Evolutionary conservation across 2,888 invertebrate species (phyloP).

Genomic region (Salticus scenicus): DNA sequence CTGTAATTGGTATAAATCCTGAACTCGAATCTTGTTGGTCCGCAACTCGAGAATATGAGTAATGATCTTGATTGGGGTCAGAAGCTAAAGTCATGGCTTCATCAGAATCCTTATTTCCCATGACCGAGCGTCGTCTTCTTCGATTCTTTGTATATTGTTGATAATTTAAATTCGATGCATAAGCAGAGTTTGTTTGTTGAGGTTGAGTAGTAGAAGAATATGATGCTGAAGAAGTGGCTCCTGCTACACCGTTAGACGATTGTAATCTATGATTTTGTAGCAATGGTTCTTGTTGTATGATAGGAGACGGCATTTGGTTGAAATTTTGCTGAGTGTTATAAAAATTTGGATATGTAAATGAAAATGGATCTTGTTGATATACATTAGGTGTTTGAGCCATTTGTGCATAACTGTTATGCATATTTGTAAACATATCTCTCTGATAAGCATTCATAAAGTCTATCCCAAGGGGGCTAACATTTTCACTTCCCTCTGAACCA

Average conservation of each 20-base stretch:
- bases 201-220: neutral
- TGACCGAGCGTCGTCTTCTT: slow-evolving; percentile 33
- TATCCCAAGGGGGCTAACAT: slow-evolving; percentile 16
- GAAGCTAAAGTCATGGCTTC: slow-evolving; percentile 14
- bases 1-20: slow-evolving; percentile 57
- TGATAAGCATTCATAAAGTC: slow-evolving; percentile 50
- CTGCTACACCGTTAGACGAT: slow-evolving; percentile 5
- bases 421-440: slow-evolving; percentile 21
- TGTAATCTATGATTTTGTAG: slow-evolving; percentile 50
- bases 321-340: slow-evolving; percentile 28
- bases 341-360: slow-evolving; percentile 37
- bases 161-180: slow-evolving; percentile 6
- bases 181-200: neutral
- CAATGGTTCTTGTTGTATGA: slow-evolving; percentile 33
- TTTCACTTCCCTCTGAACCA: slow-evolving; percentile 46
- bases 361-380: slow-evolving; percentile 41
- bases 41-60: slow-evolving; percentile 10
- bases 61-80: slow-evolving; percentile 22
- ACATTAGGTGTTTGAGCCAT: neutral
- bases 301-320: slow-evolving; percentile 26
- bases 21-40: slow-evolving; percentile 54
- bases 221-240: neutral
- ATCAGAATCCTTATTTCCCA: neutral
- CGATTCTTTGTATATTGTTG: slow-evolving; percentile 38
- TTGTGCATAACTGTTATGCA: slow-evolving; percentile 34